Evolutionary conservation across 2,888 invertebrate genomes (phyloP).

Genomic region (Reticulitermes lucifugus): DNA sequence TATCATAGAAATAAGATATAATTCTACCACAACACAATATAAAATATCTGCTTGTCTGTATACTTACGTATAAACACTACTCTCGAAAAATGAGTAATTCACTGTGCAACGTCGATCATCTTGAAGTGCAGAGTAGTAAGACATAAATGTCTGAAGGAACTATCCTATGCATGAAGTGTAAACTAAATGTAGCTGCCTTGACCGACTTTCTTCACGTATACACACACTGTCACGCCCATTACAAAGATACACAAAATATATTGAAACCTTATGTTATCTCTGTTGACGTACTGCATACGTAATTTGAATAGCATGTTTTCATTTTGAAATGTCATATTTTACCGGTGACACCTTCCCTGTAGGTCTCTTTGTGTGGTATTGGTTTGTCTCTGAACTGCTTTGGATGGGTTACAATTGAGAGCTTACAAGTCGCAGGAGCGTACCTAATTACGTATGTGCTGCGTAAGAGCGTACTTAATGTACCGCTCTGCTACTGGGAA

Average conservation of each 20-base stretch:
- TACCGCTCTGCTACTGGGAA: not conserved
- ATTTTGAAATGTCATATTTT: constrained; percentile 13
- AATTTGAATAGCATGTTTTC: not conserved
- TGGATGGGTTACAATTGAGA: not conserved
- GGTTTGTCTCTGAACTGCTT: constrained; percentile 1
- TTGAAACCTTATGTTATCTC: not conserved
- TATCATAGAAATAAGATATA: too few species aligned
- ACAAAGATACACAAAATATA: not conserved
- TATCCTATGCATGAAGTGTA: too few species aligned
- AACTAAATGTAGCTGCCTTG: too few species aligned
- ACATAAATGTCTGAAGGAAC: too few species aligned
- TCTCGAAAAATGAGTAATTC: too few species aligned
- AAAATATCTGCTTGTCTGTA: too few species aligned
- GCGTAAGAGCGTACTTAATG: not conserved
- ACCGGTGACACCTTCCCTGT: not conserved
- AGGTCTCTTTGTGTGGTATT: constrained; percentile 13
- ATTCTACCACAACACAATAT: too few species aligned
- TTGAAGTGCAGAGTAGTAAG: too few species aligned
- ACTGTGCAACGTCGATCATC: too few species aligned
- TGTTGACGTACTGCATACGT: not conserved
- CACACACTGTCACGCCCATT: too few species aligned
- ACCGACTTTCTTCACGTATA: too few species aligned
- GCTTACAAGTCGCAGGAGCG: not conserved
- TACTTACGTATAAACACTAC: too few species aligned
- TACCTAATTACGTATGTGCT: constrained; percentile 11